A percentile compares a stretch with the other conserved stretches of the same genome.
Evolutionary conservation across 2,113 vertebrate species (phyloP).

Genomic region (Dissostichus mawsoni): DNA sequence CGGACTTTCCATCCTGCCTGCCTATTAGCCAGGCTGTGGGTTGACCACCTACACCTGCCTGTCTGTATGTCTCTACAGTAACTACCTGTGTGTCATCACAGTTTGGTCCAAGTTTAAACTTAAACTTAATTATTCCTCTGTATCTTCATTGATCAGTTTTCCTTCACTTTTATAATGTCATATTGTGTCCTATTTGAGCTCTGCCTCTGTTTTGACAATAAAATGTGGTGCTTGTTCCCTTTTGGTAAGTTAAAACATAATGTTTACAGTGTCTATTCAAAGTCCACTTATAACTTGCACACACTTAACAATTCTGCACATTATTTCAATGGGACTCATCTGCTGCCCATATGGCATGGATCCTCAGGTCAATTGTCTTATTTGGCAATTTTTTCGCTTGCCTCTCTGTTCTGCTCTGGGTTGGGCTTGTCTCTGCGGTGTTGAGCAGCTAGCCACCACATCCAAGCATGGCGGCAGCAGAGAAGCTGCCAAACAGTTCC

Average conservation of each 20-base stretch:
- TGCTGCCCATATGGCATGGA: conserved; percentile 42
- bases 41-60: conserved; percentile 46
- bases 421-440: conserved; percentile 54
- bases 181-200: neutral
- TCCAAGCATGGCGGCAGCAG: conserved; percentile 78
- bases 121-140: neutral
- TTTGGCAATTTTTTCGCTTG: conserved; percentile 14
- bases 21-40: conserved; percentile 42
- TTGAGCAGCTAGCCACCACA: conserved; percentile 75
- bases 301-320: conserved; percentile 30
- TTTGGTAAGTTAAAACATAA: conserved; percentile 26
- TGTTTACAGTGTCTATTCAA: conserved; percentile 47
- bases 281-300: conserved; percentile 35
- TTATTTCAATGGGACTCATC: conserved; percentile 35
- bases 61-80: neutral
- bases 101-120: neutral
- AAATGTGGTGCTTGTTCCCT: conserved; percentile 29
- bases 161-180: neutral
- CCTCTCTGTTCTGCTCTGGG: conserved; percentile 38
- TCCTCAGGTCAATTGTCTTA: conserved; percentile 27
- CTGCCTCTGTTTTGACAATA: conserved; percentile 6
- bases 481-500: conserved; percentile 77
- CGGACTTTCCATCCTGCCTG: conserved; percentile 37
- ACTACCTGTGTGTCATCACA: neutral
- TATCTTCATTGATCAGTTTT: neutral